Percentiles rank a stretch among this genome's conserved stretches.
phyloP scores from a whole-genome alignment of 2,113 vertebrate genomes.

The Aythya baeri region DNA sequence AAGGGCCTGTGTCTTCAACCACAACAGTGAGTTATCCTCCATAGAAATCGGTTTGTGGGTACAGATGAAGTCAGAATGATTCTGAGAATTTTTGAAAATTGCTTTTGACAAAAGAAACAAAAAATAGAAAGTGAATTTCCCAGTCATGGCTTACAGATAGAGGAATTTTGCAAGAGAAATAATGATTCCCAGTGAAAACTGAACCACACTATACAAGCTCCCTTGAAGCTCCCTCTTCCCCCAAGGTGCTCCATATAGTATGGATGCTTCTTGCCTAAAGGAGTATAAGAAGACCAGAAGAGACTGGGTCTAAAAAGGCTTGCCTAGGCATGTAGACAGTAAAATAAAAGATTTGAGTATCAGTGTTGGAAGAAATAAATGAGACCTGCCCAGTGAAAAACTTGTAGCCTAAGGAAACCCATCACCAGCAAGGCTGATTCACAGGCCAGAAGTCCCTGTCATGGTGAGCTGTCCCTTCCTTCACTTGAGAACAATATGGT shows the following conservation, averaged over 20 bases:
- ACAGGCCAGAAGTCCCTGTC: background rate
- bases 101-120: background rate
- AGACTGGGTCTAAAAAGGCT: background rate
- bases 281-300: background rate
- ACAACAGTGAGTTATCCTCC: background rate
- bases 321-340: background rate
- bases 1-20: background rate
- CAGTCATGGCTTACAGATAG: background rate
- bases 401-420: background rate
- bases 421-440: background rate
- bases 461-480: background rate
- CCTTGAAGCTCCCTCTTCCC: background rate
- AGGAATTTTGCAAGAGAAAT: background rate
- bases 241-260: background rate
- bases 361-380: background rate
- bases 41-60: background rate
- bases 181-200: background rate
- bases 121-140: background rate
- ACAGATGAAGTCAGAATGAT: background rate
- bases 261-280: background rate
- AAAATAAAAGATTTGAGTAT: background rate
- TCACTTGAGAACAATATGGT: background rate
- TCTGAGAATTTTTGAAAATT: background rate
- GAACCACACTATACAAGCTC: background rate
- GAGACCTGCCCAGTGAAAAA: background rate